A percentile compares a stretch with the other conserved stretches of the same genome.
Conservation (phyloP, 2,113 vertebrate species). For the Cathartes aura region DNA sequence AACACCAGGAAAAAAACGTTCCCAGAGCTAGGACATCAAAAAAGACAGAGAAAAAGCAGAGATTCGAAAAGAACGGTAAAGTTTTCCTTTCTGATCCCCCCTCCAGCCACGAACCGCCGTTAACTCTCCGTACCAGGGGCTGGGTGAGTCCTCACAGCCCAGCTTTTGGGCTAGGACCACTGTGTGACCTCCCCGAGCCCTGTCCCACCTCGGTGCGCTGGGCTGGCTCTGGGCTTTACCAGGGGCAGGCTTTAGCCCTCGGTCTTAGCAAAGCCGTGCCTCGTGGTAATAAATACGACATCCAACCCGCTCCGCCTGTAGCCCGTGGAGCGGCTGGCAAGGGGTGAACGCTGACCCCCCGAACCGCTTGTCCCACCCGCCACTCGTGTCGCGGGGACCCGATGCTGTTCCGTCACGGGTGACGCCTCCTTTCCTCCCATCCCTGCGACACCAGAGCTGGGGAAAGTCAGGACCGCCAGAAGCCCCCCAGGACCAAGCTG, state of each 20-base stretch:
- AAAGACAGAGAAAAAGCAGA: neutral
- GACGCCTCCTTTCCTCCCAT: neutral
- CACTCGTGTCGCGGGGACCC: accelerated
- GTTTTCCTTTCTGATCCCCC: neutral
- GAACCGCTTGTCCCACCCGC: too few species aligned
- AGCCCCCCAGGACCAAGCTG: neutral
- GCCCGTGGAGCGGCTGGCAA: accelerated
- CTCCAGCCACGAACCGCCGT: accelerated
- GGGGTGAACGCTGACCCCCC: accelerated
- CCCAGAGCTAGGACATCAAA: neutral
- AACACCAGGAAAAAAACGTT: accelerated
- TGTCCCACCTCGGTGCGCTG: accelerated
- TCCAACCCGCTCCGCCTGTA: neutral
- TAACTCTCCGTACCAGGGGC: neutral
- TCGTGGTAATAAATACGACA: accelerated
- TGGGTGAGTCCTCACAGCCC: accelerated
- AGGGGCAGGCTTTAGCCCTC: neutral
- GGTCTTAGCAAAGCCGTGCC: accelerated
- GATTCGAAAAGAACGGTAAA: accelerated
- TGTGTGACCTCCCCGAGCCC: accelerated
- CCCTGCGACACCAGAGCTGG: neutral
- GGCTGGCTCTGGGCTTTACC: neutral
- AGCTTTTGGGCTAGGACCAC: neutral
- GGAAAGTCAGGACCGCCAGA: accelerated
- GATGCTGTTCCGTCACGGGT: accelerated